These are phyloP conservation scores for Agelaius phoeniceus DNA, from an alignment of 2,113 vertebrate genomes.

Conservation along the genomic window DNA sequence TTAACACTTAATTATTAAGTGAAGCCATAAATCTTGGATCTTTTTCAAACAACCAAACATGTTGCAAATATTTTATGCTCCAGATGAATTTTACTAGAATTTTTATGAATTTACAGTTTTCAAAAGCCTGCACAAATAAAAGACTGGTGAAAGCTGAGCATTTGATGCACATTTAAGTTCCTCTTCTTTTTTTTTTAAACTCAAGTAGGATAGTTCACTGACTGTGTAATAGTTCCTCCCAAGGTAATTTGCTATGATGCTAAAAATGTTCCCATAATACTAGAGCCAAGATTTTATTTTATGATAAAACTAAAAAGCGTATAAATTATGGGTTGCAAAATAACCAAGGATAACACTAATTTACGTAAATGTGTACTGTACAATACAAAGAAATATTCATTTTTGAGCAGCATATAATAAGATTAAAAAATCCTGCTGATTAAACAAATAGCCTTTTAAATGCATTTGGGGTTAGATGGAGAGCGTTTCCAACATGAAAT, in stretches of 20 bases:
- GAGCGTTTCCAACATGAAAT: background rate
- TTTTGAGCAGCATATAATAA: conserved; percentile 56
- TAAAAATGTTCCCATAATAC: conserved; percentile 57
- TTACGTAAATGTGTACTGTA: conserved; percentile 38
- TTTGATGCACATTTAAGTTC: background rate
- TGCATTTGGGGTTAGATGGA: background rate
- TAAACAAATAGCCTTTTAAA: conserved; percentile 27
- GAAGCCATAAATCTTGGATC: background rate
- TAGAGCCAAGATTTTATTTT: conserved; percentile 54
- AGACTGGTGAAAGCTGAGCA: background rate
- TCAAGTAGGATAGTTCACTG: conserved; percentile 1
- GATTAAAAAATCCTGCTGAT: conserved; percentile 38
- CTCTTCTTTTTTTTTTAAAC: background rate
- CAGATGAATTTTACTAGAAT: background rate
- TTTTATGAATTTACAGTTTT: background rate
- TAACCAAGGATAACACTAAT: conserved; percentile 55
- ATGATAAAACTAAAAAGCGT: conserved; percentile 54
- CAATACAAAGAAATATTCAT: conserved; percentile 36
- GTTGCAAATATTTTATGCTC: background rate
- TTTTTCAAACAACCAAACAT: background rate
- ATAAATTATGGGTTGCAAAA: conserved; percentile 55
- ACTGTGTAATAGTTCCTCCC: conserved; percentile 20
- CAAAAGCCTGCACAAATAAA: background rate
- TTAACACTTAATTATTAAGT: background rate
- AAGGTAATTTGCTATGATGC: conserved; percentile 45